These are phyloP conservation scores for Manis javanica DNA, from an alignment of 2,797 vertebrate genomes.

Conservation along the genomic window DNA sequence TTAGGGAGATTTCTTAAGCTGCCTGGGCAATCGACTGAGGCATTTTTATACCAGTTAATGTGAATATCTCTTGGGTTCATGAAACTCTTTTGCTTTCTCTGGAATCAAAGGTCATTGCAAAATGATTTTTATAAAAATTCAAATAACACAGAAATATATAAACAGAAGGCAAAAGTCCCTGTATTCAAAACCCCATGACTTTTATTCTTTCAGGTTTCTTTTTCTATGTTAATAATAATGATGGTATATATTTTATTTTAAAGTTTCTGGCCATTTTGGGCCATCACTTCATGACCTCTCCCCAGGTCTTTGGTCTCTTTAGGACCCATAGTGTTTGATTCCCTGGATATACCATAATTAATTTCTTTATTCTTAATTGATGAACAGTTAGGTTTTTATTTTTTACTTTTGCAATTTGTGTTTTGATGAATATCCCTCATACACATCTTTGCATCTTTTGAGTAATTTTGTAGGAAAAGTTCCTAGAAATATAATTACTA, in stretches of 20 bases:
- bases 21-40: not conserved
- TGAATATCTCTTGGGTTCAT: not conserved
- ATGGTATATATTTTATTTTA: not conserved
- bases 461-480: not conserved
- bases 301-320: not conserved
- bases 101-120: not conserved
- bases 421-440: not conserved
- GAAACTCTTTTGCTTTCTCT: not conserved
- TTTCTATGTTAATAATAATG: not conserved
- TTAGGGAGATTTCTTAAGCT: not conserved
- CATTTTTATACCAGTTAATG: not conserved
- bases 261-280: not conserved
- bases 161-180: not conserved
- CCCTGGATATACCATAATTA: not conserved
- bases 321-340: not conserved
- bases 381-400: not conserved
- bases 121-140: slow-evolving; percentile 9
- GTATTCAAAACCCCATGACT: not conserved
- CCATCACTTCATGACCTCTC: not conserved
- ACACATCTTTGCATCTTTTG: not conserved
- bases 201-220: slow-evolving; percentile 26
- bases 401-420: not conserved
- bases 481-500: not conserved
- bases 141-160: not conserved
- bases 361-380: not conserved